Evolutionary conservation across 1,140 invertebrate genomes (phyloP).

Genomic region (Drosophila pruinosa): DNA sequence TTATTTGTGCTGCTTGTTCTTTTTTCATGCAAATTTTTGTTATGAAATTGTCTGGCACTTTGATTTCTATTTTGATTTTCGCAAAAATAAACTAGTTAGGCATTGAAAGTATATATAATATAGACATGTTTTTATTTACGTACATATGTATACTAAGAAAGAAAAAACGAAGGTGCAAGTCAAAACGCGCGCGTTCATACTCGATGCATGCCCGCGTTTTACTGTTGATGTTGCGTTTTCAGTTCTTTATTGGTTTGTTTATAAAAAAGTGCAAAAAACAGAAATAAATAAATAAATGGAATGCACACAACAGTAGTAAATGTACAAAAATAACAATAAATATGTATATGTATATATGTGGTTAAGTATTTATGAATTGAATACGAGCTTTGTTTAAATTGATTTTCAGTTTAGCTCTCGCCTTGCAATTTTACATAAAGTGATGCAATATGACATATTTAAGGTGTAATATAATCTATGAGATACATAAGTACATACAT

Average conservation of each 20-base stretch:
- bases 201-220: constrained; percentile 4
- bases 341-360: not conserved
- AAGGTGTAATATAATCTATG: constrained; percentile 31
- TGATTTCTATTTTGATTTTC: constrained; percentile 64
- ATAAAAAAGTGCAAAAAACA: constrained; percentile 41
- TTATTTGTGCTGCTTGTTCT: constrained; percentile 28
- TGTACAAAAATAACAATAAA: not conserved
- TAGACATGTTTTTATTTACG: constrained; percentile 25
- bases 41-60: constrained; percentile 76
- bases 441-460: constrained; percentile 53
- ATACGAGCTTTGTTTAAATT: constrained; percentile 24
- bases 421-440: constrained; percentile 9
- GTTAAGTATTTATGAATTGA: constrained; percentile 32
- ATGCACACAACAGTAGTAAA: constrained; percentile 18
- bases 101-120: constrained; percentile 43
- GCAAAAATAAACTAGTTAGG: constrained; percentile 67
- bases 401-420: constrained; percentile 14
- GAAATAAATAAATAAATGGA: constrained; percentile 18
- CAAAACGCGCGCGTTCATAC: constrained; percentile 16
- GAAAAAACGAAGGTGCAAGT: constrained; percentile 14
- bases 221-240: constrained; percentile 57
- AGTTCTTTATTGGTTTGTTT: constrained; percentile 64
- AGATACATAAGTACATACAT: not conserved
- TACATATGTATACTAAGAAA: constrained; percentile 23
- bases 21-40: constrained; percentile 72